Evolutionary conservation across 2,888 invertebrate species (phyloP).

Genomic region (Drymonia ruficornis): DNA sequence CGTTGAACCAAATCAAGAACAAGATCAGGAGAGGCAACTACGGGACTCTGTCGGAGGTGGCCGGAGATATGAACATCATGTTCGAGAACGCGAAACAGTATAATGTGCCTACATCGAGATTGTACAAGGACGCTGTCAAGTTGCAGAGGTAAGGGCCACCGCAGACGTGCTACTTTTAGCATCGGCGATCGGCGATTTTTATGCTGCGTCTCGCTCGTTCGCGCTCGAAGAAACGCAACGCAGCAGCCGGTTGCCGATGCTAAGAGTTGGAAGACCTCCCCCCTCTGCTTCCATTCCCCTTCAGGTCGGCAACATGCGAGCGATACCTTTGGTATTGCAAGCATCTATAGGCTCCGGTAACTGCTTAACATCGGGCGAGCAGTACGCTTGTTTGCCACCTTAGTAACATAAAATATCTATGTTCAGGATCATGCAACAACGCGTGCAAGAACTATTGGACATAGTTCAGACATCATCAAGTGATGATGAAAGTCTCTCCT

Average conservation of each 20-base stretch:
- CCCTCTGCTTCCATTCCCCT: too few relatives aligned
- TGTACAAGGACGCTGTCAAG: conserved; percentile 93
- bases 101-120: conserved; percentile 90
- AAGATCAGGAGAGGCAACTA: conserved; percentile 93
- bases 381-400: too few relatives aligned
- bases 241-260: too few relatives aligned
- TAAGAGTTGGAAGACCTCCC: too few relatives aligned
- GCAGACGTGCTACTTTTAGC: too few relatives aligned
- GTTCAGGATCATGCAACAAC: conserved; percentile 88
- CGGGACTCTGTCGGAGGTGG: conserved; percentile 94
- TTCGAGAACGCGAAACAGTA: conserved; percentile 98
- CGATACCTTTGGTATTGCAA: too few relatives aligned
- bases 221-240: too few relatives aligned
- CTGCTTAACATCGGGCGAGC: too few relatives aligned
- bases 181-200: too few relatives aligned
- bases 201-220: too few relatives aligned
- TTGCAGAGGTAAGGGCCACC: conserved; percentile 91
- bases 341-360: too few relatives aligned
- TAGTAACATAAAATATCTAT: background rate
- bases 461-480: conserved; percentile 85
- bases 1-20: conserved; percentile 94
- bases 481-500: conserved; percentile 79
- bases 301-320: too few relatives aligned
- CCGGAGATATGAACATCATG: conserved; percentile 97
- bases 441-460: conserved; percentile 89